These are phyloP conservation scores for Drosophila limbata DNA, from an alignment of 2,888 invertebrate genomes.

Conservation along the genomic window DNA sequence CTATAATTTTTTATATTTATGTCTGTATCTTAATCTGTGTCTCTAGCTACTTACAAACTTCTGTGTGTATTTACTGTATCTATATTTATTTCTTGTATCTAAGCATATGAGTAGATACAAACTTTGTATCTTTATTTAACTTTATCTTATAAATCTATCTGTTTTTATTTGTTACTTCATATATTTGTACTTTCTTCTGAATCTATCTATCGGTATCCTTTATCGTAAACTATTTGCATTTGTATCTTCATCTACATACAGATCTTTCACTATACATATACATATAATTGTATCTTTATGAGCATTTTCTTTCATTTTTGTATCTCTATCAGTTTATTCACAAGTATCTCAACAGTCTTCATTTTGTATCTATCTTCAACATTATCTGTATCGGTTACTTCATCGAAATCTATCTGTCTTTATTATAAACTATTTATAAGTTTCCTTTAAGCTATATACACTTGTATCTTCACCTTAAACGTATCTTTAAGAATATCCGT, in stretches of 20 bases:
- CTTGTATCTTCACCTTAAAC: too few relatives aligned
- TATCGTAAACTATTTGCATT: neutral
- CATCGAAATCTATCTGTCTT: neutral
- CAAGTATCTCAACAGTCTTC: neutral
- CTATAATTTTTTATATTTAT: neutral
- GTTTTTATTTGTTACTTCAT: neutral
- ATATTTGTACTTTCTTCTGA: neutral
- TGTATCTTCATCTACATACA: neutral
- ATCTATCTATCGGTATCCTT: neutral
- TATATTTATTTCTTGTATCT: too few relatives aligned
- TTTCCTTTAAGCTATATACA: too few relatives aligned
- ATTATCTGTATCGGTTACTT: neutral
- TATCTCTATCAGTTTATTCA: neutral
- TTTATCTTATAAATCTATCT: neutral
- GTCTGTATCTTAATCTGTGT: too few relatives aligned
- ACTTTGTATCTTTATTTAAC: too few relatives aligned
- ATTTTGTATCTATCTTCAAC: neutral
- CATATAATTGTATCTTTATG: neutral
- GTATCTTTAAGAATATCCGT: neutral
- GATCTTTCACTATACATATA: neutral
- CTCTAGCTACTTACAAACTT: neutral
- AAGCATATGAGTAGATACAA: too few relatives aligned
- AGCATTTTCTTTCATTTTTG: too few relatives aligned
- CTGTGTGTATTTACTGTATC: too few relatives aligned
- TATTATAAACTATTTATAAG: neutral